Evolutionary conservation across 2,888 invertebrate species (phyloP), one percentile per base, ranked within the genome.

Genomic region (Odontomyia ornata): DNA sequence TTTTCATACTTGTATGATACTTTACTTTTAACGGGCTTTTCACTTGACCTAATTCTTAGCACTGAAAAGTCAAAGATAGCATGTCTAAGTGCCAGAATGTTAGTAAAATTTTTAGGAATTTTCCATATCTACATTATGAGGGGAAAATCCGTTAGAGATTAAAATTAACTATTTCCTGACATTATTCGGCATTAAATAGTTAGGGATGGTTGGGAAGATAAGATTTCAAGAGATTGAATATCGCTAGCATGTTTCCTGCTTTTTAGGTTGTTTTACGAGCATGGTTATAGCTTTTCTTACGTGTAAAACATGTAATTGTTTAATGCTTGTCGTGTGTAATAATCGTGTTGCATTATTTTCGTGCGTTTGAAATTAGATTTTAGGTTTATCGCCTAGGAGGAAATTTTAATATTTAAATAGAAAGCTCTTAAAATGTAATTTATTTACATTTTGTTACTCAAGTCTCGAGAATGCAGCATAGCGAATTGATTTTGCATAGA

Each of bases 1-100:
- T 64, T n/a, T 36, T 36, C 43, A 43, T 67, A 13, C 23, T 18
- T 11, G 67, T 67, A n/a, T n/a, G n/a, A n/a, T n/a, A 43, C 67
- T 21, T 43, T 18, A 67, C 64, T 30, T 67, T 21, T 36, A n/a
- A 18, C 36, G 67, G 36, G 18, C 25, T 30, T 18, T n/a, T 25
- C 28, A 18, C 18, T 43, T 43, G 67, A 43, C 67, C 67, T 23
- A 43, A 11, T 67, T 67, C 28, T 36, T 3, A 36, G 52, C 43
- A 18, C 9, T 1, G 18, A 43, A n/a, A 43, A 67, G 67, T 9
- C 9, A 9, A 7, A 30, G 18, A 64, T 67, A 9, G 67, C 67
- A 43, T 67, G 67, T 43, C 67, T 23, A 43, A 43, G 67, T 30
- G 18, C 67, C 30, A 9, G 25, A 64, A 18, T 11, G 30, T 67